A percentile compares a stretch with the other conserved stretches of the same genome.
Evolutionary conservation across 2,113 vertebrate species (phyloP).

Genomic region (Notiomystis cincta): DNA sequence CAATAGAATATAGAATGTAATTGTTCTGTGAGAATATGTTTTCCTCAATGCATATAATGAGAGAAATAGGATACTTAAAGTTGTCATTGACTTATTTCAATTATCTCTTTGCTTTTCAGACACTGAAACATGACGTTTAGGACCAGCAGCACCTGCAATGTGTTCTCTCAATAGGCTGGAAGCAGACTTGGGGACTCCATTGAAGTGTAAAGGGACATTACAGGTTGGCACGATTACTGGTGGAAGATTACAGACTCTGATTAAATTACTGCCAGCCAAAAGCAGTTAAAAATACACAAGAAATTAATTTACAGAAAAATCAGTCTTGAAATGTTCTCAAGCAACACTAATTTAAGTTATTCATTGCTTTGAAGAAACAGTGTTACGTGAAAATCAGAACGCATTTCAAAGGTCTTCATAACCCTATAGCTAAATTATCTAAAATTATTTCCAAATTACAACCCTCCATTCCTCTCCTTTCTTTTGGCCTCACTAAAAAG

Average conservation of each 20-base stretch:
- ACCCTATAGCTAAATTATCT: not conserved
- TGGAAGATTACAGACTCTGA: not conserved
- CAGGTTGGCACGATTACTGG: not conserved
- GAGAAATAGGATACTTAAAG: not conserved
- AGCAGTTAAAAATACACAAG: not conserved
- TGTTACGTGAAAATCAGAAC: not conserved
- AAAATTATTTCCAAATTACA: not conserved
- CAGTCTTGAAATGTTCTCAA: not conserved
- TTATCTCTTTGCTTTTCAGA: not conserved
- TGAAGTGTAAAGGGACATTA: not conserved
- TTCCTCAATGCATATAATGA: not conserved
- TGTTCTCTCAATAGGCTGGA: not conserved
- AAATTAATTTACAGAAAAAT: constrained; percentile 49
- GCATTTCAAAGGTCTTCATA: not conserved
- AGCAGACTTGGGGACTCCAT: not conserved
- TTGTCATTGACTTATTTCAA: not conserved
- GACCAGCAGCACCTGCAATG: not conserved
- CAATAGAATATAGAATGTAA: not conserved
- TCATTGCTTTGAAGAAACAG: not conserved
- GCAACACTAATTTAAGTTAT: constrained; percentile 17
- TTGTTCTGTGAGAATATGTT: not conserved
- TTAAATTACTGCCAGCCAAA: constrained; percentile 24
- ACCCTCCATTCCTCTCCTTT: not conserved
- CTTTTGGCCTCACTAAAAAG: not conserved
- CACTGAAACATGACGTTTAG: not conserved